A percentile compares a stretch with the other conserved stretches of the same genome.
Conservation (phyloP, 2,113 vertebrate species). For the Sylvietta virens region DNA sequence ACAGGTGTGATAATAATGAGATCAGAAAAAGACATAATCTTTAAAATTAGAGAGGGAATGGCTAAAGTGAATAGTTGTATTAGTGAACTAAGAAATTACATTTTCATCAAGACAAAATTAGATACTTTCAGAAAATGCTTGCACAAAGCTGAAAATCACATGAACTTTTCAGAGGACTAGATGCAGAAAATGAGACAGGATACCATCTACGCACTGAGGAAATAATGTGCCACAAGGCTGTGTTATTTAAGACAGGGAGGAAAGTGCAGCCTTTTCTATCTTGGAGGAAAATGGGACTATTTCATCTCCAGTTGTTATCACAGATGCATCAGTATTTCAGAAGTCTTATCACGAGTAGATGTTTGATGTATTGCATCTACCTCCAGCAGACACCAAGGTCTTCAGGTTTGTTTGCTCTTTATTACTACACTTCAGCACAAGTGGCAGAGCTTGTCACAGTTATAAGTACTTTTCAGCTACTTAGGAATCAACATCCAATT, state of each 20-base stretch:
- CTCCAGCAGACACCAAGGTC: neutral
- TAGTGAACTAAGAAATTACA: slow-evolving; percentile 57
- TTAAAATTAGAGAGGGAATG: slow-evolving; percentile 54
- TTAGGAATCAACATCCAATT: neutral
- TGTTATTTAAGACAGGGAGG: neutral
- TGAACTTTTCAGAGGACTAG: slow-evolving; percentile 37
- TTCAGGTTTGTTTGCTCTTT: neutral
- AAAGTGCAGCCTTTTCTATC: neutral
- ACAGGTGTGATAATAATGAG: slow-evolving; percentile 60
- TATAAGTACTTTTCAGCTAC: slow-evolving; percentile 29
- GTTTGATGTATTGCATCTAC: neutral
- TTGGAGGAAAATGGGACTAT: neutral
- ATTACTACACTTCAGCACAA: neutral
- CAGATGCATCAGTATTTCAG: neutral
- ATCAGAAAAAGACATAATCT: slow-evolving; percentile 52
- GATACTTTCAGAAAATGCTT: slow-evolving; percentile 41
- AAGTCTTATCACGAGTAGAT: neutral
- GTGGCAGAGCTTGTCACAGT: slow-evolving; percentile 2
- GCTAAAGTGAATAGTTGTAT: slow-evolving; percentile 38
- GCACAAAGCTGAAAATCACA: slow-evolving; percentile 50
- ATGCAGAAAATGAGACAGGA: slow-evolving; percentile 22
- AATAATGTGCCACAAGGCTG: neutral
- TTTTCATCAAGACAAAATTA: slow-evolving; percentile 60
- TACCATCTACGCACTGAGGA: neutral
- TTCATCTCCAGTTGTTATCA: neutral